phyloP scores from a whole-genome alignment of 2,888 invertebrate genomes.

The Caenorhabditis sp. region DNA sequence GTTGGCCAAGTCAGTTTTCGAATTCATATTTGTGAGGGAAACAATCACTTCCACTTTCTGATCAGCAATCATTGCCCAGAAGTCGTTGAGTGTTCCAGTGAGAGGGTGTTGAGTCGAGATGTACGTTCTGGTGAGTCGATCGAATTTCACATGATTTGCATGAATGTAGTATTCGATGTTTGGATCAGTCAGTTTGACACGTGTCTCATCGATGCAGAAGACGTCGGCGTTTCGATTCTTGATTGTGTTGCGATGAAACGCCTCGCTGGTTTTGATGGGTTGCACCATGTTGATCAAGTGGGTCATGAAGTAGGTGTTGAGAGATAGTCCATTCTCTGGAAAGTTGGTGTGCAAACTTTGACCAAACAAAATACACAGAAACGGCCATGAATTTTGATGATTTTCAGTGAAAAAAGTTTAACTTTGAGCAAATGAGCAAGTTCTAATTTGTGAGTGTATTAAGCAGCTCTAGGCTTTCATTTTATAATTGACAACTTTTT shows the following conservation, averaged over 20 bases:
- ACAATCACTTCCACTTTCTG: conserved; percentile 16
- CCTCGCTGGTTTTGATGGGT: not conserved
- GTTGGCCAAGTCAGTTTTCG: not conserved
- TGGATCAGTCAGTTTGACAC: conserved; percentile 13
- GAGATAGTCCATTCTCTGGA: conserved; percentile 11
- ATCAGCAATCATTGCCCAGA: conserved; percentile 35
- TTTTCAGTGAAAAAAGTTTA: too few relatives aligned
- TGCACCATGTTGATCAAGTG: conserved; percentile 14
- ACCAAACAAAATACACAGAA: too few relatives aligned
- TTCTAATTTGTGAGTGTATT: too few relatives aligned
- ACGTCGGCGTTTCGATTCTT: conserved; percentile 30
- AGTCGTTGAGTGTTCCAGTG: conserved; percentile 17
- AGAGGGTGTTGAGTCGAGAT: conserved; percentile 39
- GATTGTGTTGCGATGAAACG: conserved; percentile 7
- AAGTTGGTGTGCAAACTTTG: too few relatives aligned
- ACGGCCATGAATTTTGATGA: too few relatives aligned
- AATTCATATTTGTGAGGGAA: conserved; percentile 10
- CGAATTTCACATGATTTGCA: conserved; percentile 30
- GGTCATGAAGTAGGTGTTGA: conserved; percentile 13
- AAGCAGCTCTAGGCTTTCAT: too few relatives aligned
- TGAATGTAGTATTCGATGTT: conserved; percentile 32
- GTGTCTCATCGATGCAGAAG: conserved; percentile 26
- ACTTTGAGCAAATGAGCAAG: too few relatives aligned
- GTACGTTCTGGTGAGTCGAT: conserved; percentile 9
- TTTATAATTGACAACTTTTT: too few relatives aligned